A percentile compares a stretch with the other conserved stretches of the same genome.
Conservation (phyloP, 2,797 vertebrate genomes). For the Cygnus olor region DNA sequence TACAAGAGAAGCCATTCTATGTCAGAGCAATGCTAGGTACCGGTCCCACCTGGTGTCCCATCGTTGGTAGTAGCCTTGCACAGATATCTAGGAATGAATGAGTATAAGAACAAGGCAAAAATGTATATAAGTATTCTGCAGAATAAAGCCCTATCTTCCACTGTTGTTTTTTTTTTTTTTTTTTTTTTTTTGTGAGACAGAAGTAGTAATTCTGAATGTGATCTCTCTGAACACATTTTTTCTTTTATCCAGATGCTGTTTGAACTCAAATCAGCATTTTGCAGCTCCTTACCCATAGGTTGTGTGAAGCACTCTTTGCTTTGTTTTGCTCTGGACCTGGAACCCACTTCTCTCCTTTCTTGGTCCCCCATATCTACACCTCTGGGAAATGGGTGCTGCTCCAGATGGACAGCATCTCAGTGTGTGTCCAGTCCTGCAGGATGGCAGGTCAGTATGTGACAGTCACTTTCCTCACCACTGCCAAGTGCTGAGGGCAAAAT, state of each 20-base stretch:
- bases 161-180: neutral
- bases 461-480: neutral
- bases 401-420: neutral
- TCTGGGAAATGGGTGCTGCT: neutral
- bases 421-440: neutral
- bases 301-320: neutral
- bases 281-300: neutral
- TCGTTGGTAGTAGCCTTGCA: neutral
- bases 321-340: neutral
- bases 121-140: neutral
- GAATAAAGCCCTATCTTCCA: neutral
- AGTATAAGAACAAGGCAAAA: neutral
- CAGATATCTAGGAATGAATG: neutral
- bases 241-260: neutral
- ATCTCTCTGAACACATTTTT: neutral
- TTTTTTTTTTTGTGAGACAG: neutral
- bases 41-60: fast-evolving
- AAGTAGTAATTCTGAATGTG: neutral
- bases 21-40: neutral
- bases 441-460: neutral
- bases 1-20: neutral
- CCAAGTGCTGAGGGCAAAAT: conserved; percentile 1
- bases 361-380: neutral
- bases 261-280: neutral
- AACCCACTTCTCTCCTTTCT: neutral